These are phyloP conservation scores for Lontra canadensis DNA, from an alignment of 2,113 vertebrate genomes.

Conservation along the genomic window DNA sequence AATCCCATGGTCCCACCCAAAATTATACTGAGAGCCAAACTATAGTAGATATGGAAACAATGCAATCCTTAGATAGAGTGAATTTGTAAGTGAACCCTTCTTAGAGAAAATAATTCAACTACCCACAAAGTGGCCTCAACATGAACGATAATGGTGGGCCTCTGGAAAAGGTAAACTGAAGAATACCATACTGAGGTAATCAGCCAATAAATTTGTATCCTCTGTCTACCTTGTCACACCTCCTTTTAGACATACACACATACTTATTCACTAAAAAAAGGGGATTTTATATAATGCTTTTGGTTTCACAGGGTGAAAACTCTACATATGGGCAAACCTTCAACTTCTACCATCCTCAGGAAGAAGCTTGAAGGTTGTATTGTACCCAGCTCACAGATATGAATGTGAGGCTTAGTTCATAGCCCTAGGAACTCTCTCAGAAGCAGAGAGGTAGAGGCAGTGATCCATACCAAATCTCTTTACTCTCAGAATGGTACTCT, in stretches of 20 bases:
- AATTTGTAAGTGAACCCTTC: not conserved
- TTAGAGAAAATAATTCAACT: not conserved
- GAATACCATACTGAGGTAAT: not conserved
- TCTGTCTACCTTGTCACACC: not conserved
- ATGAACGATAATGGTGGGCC: not conserved
- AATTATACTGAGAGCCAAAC: not conserved
- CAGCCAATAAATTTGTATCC: not conserved
- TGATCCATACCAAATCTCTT: not conserved
- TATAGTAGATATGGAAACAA: not conserved
- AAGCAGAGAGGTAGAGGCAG: not conserved
- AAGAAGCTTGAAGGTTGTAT: not conserved
- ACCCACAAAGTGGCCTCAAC: not conserved
- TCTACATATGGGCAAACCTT: not conserved
- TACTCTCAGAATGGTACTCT: not conserved
- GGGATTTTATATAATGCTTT: constrained; percentile 12
- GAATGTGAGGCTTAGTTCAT: not conserved
- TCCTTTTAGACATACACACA: not conserved
- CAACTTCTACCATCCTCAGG: not conserved
- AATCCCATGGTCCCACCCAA: not conserved
- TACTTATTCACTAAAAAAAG: not conserved
- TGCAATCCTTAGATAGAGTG: not conserved
- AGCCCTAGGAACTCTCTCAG: not conserved
- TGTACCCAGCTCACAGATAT: not conserved
- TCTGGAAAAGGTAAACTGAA: not conserved
- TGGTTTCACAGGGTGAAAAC: constrained; percentile 1